Conservation (phyloP, 1,140 invertebrate genomes). For the Micrasema longulum region DNA sequence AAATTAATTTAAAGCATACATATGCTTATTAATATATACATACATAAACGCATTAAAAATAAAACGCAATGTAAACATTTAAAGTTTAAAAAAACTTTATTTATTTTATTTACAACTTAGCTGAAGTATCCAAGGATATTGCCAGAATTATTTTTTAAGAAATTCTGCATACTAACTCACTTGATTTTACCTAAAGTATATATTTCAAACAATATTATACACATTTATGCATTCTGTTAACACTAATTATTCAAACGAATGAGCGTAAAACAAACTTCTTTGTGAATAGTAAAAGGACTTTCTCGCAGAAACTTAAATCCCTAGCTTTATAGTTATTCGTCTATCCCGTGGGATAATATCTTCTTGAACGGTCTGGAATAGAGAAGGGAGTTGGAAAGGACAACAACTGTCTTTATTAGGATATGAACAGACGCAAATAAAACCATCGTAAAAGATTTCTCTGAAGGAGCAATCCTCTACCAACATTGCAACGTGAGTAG, state of each 20-base stretch:
- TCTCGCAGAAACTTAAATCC: not conserved
- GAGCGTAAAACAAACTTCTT: not conserved
- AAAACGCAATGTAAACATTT: no score
- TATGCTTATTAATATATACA: no score
- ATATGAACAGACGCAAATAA: conserved; percentile 9
- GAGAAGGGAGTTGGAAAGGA: not conserved
- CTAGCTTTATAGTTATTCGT: not conserved
- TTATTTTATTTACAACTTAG: no score
- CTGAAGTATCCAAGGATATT: no score
- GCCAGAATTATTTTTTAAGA: no score
- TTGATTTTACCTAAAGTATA: no score
- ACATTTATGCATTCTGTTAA: no score
- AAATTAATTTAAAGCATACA: no score
- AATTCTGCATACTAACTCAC: no score
- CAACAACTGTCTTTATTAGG: not conserved
- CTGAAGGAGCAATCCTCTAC: not conserved
- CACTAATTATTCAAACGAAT: not conserved
- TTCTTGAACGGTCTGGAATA: not conserved
- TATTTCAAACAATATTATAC: no score
- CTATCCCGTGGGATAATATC: not conserved
- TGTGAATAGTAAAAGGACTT: not conserved
- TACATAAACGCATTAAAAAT: no score
- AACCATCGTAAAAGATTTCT: not conserved
- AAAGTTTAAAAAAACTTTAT: no score
- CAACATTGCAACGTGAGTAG: not conserved